Evolutionary conservation across 2,888 invertebrate genomes (phyloP).

Genomic region (Acheta domesticus): DNA sequence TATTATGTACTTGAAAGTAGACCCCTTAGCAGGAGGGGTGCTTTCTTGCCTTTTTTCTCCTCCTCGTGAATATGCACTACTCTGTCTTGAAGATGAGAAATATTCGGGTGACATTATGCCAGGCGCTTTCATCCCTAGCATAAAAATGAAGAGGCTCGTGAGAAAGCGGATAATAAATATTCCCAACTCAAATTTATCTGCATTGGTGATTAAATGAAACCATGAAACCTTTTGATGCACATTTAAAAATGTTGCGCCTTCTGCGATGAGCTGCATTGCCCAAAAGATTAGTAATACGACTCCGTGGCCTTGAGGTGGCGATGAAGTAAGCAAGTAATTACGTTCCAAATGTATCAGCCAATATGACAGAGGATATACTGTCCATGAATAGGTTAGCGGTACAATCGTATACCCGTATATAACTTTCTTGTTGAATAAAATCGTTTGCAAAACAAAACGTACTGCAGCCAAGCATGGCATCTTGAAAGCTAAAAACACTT

Average conservation of each 20-base stretch:
- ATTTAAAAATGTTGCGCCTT: constrained; percentile 85
- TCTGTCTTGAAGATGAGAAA: constrained; percentile 46
- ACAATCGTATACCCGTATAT: constrained; percentile 81
- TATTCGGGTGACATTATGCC: constrained; percentile 67
- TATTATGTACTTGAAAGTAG: constrained; percentile 76
- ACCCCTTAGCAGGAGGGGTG: constrained; percentile 46
- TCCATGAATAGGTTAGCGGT: constrained; percentile 57
- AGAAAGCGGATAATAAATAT: constrained; percentile 80
- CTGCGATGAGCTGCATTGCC: constrained; percentile 79
- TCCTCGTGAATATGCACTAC: too few relatives aligned
- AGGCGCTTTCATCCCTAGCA: constrained; percentile 82
- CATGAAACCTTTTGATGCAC: constrained; percentile 86
- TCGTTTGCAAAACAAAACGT: constrained; percentile 69
- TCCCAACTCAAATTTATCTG: constrained; percentile 75
- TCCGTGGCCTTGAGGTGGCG: constrained; percentile 87
- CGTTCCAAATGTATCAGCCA: constrained; percentile 75
- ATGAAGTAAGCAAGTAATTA: constrained; percentile 74
- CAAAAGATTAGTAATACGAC: constrained; percentile 84
- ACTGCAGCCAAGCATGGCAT: constrained; percentile 68
- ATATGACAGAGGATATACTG: constrained; percentile 74
- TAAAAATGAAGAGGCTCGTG: constrained; percentile 72
- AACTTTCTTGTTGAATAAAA: constrained; percentile 63
- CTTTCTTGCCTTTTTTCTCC: constrained; percentile 22
- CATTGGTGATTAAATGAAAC: constrained; percentile 63
- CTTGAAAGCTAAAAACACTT: constrained; percentile 68